Conservation (phyloP, 1,140 invertebrate species). For the Diplogasteroides magnus region DNA sequence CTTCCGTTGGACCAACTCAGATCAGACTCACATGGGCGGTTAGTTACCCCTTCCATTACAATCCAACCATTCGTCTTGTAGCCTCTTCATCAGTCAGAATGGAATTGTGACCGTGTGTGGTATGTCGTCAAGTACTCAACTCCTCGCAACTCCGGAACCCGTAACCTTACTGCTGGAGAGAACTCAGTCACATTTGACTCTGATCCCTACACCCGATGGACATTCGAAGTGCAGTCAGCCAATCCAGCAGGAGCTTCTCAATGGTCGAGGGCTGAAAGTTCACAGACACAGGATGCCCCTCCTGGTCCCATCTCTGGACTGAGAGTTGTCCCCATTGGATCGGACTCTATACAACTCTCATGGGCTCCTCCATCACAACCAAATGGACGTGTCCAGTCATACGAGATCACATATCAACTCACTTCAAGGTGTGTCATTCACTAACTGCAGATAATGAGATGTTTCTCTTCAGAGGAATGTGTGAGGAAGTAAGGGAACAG, state of each 20-base stretch:
- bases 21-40: conserved; percentile 45
- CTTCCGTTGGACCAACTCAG: conserved; percentile 50
- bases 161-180: conserved; percentile 48
- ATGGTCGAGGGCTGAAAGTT: conserved; percentile 40
- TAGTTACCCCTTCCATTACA: not conserved
- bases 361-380: conserved; percentile 50
- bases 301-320: conserved; percentile 49
- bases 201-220: conserved; percentile 52
- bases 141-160: conserved; percentile 48
- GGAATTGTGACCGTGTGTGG: conserved; percentile 54
- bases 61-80: conserved; percentile 31
- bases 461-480: conserved; percentile 48
- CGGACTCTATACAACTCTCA: conserved; percentile 49
- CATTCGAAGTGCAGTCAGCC: conserved; percentile 52
- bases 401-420: conserved; percentile 54
- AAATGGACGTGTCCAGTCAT: conserved; percentile 50
- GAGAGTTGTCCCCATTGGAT: conserved; percentile 37
- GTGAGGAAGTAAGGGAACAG: conserved; percentile 40
- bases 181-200: conserved; percentile 47
- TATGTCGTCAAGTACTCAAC: conserved; percentile 54
- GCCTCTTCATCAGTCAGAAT: conserved; percentile 46
- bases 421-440: conserved; percentile 36
- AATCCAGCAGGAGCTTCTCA: conserved; percentile 51
- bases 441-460: conserved; percentile 1
- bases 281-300: conserved; percentile 41